Conservation (phyloP, 2,797 vertebrate species). For the Tiaroga cobitis region DNA sequence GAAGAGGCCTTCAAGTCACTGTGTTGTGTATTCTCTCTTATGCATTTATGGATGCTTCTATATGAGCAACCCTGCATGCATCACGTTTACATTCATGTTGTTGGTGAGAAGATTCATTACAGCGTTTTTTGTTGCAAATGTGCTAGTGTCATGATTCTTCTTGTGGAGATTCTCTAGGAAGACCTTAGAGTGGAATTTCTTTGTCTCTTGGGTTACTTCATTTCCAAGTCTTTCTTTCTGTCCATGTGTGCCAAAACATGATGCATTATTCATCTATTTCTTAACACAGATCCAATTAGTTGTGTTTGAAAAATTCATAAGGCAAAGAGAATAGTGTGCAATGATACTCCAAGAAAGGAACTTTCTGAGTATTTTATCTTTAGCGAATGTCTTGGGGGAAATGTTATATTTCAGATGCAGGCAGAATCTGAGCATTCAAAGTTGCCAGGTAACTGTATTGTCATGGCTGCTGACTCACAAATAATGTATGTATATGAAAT, state of each 20-base stretch:
- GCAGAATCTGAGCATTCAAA: not conserved
- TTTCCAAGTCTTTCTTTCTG: not conserved
- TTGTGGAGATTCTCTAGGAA: not conserved
- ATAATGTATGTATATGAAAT: not conserved
- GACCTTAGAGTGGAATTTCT: not conserved
- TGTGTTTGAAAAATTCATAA: slow-evolving; percentile 27
- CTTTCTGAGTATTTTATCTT: not conserved
- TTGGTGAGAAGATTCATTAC: slow-evolving; percentile 17
- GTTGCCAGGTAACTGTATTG: not conserved
- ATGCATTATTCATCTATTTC: slow-evolving; percentile 42
- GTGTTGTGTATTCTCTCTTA: not conserved
- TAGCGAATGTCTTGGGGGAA: not conserved
- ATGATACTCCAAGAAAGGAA: slow-evolving; percentile 2
- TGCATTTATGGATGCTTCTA: not conserved
- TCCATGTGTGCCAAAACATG: slow-evolving; percentile 18
- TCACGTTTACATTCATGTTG: not conserved
- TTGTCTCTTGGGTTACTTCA: not conserved
- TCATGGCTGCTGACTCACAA: not conserved
- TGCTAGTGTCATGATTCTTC: not conserved
- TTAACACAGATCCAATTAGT: slow-evolving; percentile 23
- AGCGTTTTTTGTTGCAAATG: not conserved
- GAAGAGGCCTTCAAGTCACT: not conserved
- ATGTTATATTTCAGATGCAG: not conserved
- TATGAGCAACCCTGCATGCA: not conserved
- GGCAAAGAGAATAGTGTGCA: slow-evolving; percentile 14